Evolutionary conservation across 1,140 invertebrate genomes (phyloP), one percentile per base, ranked within the genome.

Genomic region (Sycobia sp.): DNA sequence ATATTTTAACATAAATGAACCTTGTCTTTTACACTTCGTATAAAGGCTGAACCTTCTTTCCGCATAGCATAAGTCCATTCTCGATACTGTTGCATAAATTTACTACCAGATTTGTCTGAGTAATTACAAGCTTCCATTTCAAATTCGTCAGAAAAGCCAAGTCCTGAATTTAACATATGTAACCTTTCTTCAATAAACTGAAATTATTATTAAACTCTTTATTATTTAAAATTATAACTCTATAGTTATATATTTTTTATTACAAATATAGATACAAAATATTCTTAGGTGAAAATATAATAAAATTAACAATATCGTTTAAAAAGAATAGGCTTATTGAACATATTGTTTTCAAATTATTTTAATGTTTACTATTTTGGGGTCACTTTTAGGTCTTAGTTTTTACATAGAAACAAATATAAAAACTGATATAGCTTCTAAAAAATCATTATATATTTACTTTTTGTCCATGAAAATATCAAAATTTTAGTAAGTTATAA

Each of bases 141-240:
- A 81, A 97, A 97, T 74, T 96, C 91, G 78, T 98, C 95, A n/a
- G 89, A 91, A 74, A 95, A 95, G 1, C 93, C 93, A 39, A 90
- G 82, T 2, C 94, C 95, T 23, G 89, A 88, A 81, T 96, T 96
- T 34, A 97, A 84, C 83, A 95, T 89, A 65, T 94, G 90, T 67
- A 97, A 81, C 72, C 95, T 84, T 80, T 95, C 94, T 73, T 96
- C 94, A 69, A 97, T 94, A 81, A 98, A 98, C 90, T 95, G 75
- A 64, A 63, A 51, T 18, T 57, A 56, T n/a, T 20, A 7, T 32
- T 32, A 32, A 7, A 39, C 38, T 5, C 16, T 29, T 43, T 16
- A 32, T 41, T 18, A 41, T 43, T 43, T 43, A 41, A 43, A 39
- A 39, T 11, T n/a, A n/a, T 32, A 32, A 32, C 4, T 32, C 11